Base-by-base conservation (phyloP, 2,888 invertebrate genomes). In the Cylindroiulus punctatus region DNA sequence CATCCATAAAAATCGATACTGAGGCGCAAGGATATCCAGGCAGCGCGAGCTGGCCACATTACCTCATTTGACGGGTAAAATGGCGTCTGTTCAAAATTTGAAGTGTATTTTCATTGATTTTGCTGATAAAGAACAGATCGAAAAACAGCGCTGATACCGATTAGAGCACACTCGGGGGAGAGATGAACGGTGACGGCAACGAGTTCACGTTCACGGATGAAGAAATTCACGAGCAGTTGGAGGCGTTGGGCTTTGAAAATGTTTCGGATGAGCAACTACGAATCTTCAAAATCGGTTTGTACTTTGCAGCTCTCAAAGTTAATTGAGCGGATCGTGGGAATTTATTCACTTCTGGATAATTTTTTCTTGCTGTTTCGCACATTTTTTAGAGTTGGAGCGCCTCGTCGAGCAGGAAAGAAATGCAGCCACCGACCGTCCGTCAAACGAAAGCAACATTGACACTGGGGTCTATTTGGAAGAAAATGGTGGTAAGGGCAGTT, bases 151-250 rank as follows among this genome's bases (percentile, higher is more conserved):
- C 10, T 42, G 5, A 42, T n/a, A n/a, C n/a, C n/a, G 42, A 42
- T 42, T 42, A 42, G 2, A 47, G 10, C 47, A 40, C n/a, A 57
- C 57, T 57, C 57, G 57, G 30, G n/a, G 32, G 32, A 14, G 32
- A 81, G 19, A 81, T 81, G 81, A 40, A 40, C 81, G 40, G 81
- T 40, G 81, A 81, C 40, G 81, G 36, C 19, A 81, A 14, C 19
- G 52, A 85, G 42, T 36, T 40, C 40, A 36, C 32, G 22, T 87
- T 87, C 36, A 87, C 87, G 44, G 87, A 87, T 81, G 87, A 87
- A 47, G 87, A 87, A 65, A 87, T 87, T 52, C 84, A 76, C 26
- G 44, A n/a, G 42, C 87, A 87, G 65, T 81, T 87, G 57, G 86
- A 84, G 40, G 85, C 84, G 19, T 42, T 87, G 81, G 87, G 87